These are phyloP conservation scores for Arothron firmamentum DNA, from an alignment of 2,113 vertebrate genomes.

Conservation along the genomic window DNA sequence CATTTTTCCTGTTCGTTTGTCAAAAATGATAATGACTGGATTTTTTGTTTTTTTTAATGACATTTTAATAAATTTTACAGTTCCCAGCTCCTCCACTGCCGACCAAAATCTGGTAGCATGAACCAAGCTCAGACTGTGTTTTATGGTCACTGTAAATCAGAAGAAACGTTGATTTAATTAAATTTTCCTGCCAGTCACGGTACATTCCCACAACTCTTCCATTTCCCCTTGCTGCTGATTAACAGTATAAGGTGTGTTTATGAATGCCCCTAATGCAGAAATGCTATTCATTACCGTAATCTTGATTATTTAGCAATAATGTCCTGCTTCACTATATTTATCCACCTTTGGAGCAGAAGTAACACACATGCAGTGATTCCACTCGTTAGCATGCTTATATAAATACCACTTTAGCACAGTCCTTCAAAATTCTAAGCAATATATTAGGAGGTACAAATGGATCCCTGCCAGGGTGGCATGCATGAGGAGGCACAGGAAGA, in stretches of 20 bases:
- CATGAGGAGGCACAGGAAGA: conserved; percentile 42
- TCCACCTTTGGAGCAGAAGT: conserved; percentile 68
- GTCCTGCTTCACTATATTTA: conserved; percentile 65
- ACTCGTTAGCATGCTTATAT: conserved; percentile 80
- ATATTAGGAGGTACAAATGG: conserved; percentile 35
- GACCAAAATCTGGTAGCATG: neutral
- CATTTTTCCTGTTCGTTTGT: too few relatives aligned
- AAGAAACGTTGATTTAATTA: conserved; percentile 67
- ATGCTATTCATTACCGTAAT: conserved; percentile 81
- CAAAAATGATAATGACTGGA: neutral
- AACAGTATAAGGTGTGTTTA: conserved; percentile 77
- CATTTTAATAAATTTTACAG: neutral
- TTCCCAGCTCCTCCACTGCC: neutral
- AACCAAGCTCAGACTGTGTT: neutral
- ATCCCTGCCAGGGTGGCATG: conserved; percentile 48
- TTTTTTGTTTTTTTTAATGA: neutral
- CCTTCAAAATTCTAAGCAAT: conserved; percentile 55
- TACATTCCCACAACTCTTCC: conserved; percentile 66
- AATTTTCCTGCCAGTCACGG: conserved; percentile 77
- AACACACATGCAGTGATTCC: conserved; percentile 58
- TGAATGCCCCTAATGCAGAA: conserved; percentile 70
- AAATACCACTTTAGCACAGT: conserved; percentile 73
- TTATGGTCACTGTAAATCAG: conserved; percentile 26
- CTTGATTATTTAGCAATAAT: conserved; percentile 53
- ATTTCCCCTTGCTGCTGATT: conserved; percentile 75